phyloP scores from a whole-genome alignment of 2,888 invertebrate genomes.

The Formica aserva region DNA sequence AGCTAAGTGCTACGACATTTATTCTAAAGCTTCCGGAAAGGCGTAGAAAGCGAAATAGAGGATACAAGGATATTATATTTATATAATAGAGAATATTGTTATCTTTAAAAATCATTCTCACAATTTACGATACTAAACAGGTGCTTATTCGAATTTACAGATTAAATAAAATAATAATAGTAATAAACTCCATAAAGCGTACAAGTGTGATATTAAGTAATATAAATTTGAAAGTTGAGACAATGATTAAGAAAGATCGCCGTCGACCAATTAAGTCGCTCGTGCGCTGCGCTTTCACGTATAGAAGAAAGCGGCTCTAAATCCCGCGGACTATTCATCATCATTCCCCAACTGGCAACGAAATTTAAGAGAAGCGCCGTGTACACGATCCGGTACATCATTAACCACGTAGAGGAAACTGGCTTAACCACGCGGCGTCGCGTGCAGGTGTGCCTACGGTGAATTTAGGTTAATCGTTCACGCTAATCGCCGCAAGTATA shows the following conservation, averaged over 20 bases:
- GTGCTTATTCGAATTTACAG: neutral
- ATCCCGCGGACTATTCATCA: conserved; percentile 48
- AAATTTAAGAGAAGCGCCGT: conserved; percentile 56
- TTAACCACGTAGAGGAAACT: conserved; percentile 72
- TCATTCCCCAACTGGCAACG: conserved; percentile 49
- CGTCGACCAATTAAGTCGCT: conserved; percentile 30
- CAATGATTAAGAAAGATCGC: conserved; percentile 47
- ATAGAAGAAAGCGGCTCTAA: conserved; percentile 43
- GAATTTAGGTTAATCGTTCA: conserved; percentile 82
- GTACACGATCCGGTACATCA: conserved; percentile 67
- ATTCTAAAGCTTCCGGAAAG: conserved; percentile 50
- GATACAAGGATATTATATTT: neutral
- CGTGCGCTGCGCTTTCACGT: conserved; percentile 38
- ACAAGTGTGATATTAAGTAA: conserved; percentile 2
- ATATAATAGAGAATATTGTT: conserved; percentile 10
- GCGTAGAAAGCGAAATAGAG: neutral
- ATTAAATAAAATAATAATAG: neutral
- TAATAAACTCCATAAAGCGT: neutral
- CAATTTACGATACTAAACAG: neutral
- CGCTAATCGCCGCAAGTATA: conserved; percentile 76
- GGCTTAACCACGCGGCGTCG: conserved; percentile 74
- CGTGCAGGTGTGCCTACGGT: conserved; percentile 76
- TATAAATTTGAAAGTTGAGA: conserved; percentile 37
- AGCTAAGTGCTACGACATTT: conserved; percentile 44
- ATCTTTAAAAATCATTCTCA: neutral